Conservation (phyloP, 1,140 invertebrate genomes). For the Adelges cooleyi region DNA sequence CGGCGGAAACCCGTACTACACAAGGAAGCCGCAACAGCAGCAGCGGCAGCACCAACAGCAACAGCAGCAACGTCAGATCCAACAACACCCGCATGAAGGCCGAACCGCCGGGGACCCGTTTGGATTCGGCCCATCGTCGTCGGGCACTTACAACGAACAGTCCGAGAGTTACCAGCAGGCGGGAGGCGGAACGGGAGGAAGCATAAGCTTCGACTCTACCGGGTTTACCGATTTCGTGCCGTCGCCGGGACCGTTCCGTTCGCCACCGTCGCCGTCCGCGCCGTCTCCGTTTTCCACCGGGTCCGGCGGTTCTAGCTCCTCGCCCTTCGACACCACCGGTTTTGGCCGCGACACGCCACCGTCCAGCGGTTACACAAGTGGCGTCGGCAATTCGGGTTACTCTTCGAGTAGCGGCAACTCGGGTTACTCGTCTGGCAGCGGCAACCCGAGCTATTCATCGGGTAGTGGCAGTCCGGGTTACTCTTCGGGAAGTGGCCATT, state of each 20-base stretch:
- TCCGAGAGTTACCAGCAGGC: not conserved
- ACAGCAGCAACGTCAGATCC: not conserved
- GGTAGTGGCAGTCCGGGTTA: too few relatives aligned
- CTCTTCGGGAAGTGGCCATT: too few relatives aligned
- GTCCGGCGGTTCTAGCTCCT: not conserved
- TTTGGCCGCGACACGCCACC: not conserved
- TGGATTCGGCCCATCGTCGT: not conserved
- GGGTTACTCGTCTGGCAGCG: too few relatives aligned
- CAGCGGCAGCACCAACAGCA: not conserved
- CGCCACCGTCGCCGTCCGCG: not conserved
- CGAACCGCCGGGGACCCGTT: not conserved
- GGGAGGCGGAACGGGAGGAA: not conserved
- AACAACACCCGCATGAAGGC: not conserved
- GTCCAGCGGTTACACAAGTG: not conserved
- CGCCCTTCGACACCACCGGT: not conserved
- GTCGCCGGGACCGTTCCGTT: not conserved
- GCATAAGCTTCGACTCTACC: not conserved
- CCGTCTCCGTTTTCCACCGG: not conserved
- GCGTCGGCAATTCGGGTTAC: too few relatives aligned
- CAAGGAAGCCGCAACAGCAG: not conserved
- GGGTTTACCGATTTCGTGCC: slow-evolving; percentile 9
- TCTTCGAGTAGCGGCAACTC: too few relatives aligned
- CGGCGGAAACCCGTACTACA: not conserved
- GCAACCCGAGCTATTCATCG: too few relatives aligned
- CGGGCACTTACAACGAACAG: not conserved